phyloP scores from a whole-genome alignment of 2,797 vertebrate genomes.

The Brotula barbata region DNA sequence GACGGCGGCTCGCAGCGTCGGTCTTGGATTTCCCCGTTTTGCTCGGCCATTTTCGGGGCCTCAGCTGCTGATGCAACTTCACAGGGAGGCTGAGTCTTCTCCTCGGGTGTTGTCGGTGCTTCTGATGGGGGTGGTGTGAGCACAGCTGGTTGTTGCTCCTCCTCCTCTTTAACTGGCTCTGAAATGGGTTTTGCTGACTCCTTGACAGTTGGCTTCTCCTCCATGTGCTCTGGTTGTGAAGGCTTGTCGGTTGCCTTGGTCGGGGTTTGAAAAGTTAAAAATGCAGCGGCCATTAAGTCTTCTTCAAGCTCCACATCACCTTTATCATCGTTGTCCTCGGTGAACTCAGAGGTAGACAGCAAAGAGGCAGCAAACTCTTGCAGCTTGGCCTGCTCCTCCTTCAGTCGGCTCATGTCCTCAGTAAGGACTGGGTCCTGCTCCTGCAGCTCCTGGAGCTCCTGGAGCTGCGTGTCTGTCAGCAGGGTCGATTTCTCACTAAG shows the following conservation, averaged over 20 bases:
- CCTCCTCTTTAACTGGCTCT: constrained; percentile 10
- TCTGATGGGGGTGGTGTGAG: constrained; percentile 2
- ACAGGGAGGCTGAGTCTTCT: not conserved
- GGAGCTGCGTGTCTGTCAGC: constrained; percentile 25
- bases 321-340: constrained; percentile 12
- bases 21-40: no score
- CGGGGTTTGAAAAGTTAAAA: constrained; percentile 47
- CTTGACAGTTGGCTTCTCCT: not conserved
- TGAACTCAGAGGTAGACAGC: constrained; percentile 51
- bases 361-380: constrained; percentile 82
- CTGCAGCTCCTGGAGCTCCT: constrained; percentile 34
- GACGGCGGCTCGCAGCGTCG: not conserved
- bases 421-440: constrained; percentile 60
- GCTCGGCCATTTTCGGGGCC: no score
- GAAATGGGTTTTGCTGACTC: constrained; percentile 13
- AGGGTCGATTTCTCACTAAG: not conserved
- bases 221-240: constrained; percentile 6
- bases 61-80: not conserved
- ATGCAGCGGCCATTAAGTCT: constrained; percentile 32
- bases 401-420: constrained; percentile 66
- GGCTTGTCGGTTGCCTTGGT: constrained; percentile 11
- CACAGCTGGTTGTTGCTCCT: constrained; percentile 4
- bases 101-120: constrained; percentile 14
- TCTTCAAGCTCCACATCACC: constrained; percentile 25
- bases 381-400: constrained; percentile 76